These are phyloP conservation scores for Mixornis gularis DNA, from an alignment of 2,113 vertebrate genomes.

Conservation along the genomic window DNA sequence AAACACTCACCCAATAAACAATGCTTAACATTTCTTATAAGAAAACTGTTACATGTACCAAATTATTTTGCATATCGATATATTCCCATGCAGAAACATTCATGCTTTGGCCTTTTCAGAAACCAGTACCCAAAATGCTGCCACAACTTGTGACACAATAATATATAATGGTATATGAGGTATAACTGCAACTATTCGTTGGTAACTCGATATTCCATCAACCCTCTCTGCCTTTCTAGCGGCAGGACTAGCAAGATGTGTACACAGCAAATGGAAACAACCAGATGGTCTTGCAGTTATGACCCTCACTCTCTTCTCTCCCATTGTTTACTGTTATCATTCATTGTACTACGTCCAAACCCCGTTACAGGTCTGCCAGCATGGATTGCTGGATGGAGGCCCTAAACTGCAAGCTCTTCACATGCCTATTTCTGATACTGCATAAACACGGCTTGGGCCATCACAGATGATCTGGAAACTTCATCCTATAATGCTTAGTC, in stretches of 20 bases:
- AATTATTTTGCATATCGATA: not conserved
- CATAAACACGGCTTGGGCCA: not conserved
- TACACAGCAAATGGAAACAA: conserved; percentile 59
- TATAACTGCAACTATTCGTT: not conserved
- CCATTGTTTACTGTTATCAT: conserved; percentile 51
- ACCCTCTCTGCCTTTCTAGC: conserved; percentile 1
- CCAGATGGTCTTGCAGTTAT: conserved; percentile 63
- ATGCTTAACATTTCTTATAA: not conserved
- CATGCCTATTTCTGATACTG: not conserved
- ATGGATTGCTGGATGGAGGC: conserved; percentile 32
- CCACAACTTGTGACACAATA: not conserved
- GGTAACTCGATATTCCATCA: not conserved
- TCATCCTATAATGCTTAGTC: not conserved
- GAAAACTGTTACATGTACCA: not conserved
- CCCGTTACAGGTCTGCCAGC: conserved; percentile 48
- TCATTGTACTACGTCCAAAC: conserved; percentile 43
- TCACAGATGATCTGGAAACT: not conserved
- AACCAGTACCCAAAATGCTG: not conserved
- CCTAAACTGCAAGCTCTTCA: conserved; percentile 24
- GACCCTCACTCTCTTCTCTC: conserved; percentile 57
- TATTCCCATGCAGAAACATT: not conserved
- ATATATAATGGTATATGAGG: not conserved
- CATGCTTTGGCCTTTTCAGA: not conserved
- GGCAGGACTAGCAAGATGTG: conserved; percentile 45
- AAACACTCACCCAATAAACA: not conserved